Conservation (phyloP, 2,797 vertebrate species). For the Phrynocephalus guinanensis region DNA sequence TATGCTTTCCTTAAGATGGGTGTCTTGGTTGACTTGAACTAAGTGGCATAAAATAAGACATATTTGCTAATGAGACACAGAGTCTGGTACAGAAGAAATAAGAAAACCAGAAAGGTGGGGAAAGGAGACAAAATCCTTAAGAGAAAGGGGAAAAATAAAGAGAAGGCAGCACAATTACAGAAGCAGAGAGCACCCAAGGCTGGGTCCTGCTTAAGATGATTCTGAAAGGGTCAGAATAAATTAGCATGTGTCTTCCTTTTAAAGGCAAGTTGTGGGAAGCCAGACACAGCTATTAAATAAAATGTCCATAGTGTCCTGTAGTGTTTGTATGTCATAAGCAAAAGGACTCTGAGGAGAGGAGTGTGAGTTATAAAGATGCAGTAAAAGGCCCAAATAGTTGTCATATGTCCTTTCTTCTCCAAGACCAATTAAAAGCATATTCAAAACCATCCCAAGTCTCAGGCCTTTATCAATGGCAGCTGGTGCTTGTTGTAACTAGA, state of each 20-base stretch:
- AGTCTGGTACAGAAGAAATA: slow-evolving; percentile 19
- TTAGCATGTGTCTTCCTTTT: slow-evolving; percentile 24
- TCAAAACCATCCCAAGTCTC: neutral
- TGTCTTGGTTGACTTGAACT: slow-evolving; percentile 22
- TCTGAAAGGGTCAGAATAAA: slow-evolving; percentile 30
- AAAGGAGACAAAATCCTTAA: neutral
- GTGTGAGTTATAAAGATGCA: neutral
- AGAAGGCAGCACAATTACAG: slow-evolving; percentile 1
- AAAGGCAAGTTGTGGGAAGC: slow-evolving; percentile 10
- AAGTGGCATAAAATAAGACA: slow-evolving; percentile 11
- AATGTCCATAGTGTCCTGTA: neutral
- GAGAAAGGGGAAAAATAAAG: neutral
- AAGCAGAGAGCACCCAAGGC: neutral
- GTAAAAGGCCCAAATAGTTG: neutral
- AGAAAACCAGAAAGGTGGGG: neutral
- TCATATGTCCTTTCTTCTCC: neutral
- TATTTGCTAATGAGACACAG: slow-evolving; percentile 31
- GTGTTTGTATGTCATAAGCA: neutral
- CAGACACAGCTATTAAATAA: slow-evolving; percentile 12
- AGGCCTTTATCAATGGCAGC: neutral
- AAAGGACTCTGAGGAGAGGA: neutral
- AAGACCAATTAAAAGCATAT: neutral
- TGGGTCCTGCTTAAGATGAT: slow-evolving; percentile 7
- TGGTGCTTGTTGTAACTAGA: too few species aligned
- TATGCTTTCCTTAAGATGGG: neutral